Evolutionary conservation across 2,113 vertebrate genomes (phyloP).

Genomic region (Formicarius rufipectus): DNA sequence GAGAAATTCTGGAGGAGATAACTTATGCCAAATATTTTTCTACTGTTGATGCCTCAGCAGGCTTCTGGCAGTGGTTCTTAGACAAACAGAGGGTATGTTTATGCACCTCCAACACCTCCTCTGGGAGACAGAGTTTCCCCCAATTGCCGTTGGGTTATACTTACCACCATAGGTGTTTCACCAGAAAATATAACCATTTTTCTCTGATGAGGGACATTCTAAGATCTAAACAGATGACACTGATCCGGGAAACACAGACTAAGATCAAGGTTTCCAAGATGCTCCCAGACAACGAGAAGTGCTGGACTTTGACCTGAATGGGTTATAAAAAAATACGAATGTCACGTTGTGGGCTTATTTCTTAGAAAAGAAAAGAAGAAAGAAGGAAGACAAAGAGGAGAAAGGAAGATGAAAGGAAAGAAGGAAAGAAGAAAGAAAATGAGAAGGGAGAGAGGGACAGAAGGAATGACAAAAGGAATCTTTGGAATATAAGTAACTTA

Average conservation of each 20-base stretch:
- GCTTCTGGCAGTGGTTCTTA: slow-evolving; percentile 48
- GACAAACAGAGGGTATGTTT: slow-evolving; percentile 56
- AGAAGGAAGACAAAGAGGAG: not conserved
- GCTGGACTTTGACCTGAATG: not conserved
- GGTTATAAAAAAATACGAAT: not conserved
- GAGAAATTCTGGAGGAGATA: slow-evolving; percentile 51
- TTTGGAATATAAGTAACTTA: not conserved
- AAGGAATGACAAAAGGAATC: not conserved
- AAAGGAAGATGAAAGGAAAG: not conserved
- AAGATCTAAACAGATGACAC: slow-evolving; percentile 32
- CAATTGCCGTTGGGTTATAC: slow-evolving; percentile 25
- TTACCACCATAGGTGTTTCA: slow-evolving; percentile 37
- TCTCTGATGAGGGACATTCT: not conserved
- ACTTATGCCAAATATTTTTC: slow-evolving; percentile 62
- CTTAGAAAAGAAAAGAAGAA: not conserved
- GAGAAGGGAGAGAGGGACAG: not conserved
- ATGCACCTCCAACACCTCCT: slow-evolving; percentile 42
- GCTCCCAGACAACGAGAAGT: not conserved
- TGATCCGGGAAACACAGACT: not conserved
- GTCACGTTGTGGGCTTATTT: not conserved
- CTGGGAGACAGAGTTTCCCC: slow-evolving; percentile 35
- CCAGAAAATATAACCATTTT: slow-evolving; percentile 54
- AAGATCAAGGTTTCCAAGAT: not conserved
- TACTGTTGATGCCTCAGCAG: slow-evolving; percentile 65
- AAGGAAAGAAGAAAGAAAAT: not conserved